phyloP scores from a whole-genome alignment of 1,140 invertebrate species.

The Conus betulinus region DNA sequence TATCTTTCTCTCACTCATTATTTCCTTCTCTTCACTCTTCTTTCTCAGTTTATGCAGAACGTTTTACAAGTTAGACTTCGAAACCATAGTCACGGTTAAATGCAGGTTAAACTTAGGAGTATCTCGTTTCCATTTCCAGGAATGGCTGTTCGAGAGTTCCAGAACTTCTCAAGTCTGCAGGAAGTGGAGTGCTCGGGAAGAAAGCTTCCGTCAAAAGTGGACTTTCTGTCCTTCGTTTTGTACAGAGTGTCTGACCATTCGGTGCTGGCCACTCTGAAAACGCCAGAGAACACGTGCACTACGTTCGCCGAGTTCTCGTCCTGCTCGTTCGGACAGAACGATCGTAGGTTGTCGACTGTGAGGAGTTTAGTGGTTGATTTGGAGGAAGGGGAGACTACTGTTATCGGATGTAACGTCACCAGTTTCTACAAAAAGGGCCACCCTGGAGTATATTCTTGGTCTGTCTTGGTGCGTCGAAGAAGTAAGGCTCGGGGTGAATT shows the following conservation, averaged over 20 bases:
- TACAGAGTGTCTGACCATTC: slow-evolving; percentile 4
- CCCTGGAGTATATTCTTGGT: background rate
- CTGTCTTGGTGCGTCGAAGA: background rate
- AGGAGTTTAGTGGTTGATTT: slow-evolving; percentile 23
- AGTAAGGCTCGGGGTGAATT: background rate
- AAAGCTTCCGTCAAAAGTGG: slow-evolving; percentile 21
- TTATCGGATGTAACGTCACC: slow-evolving; percentile 9
- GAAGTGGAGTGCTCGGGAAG: slow-evolving; percentile 22
- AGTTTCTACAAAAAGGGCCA: background rate
- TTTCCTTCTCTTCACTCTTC: background rate
- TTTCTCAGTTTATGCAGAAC: background rate
- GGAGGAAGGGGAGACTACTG: slow-evolving; percentile 1
- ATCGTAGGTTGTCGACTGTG: background rate
- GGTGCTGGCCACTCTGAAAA: slow-evolving; percentile 17
- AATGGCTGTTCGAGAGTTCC: slow-evolving; percentile 3
- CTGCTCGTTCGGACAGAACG: background rate
- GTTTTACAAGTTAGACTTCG: background rate
- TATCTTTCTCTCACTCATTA: background rate
- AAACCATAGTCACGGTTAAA: background rate
- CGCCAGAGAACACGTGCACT: background rate
- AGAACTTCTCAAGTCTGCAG: background rate
- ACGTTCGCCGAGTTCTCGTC: slow-evolving; percentile 25
- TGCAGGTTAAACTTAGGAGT: background rate
- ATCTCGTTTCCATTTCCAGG: background rate
- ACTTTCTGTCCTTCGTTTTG: slow-evolving; percentile 4